Conservation (phyloP, 2,113 vertebrate species). For the Mus pahari region DNA sequence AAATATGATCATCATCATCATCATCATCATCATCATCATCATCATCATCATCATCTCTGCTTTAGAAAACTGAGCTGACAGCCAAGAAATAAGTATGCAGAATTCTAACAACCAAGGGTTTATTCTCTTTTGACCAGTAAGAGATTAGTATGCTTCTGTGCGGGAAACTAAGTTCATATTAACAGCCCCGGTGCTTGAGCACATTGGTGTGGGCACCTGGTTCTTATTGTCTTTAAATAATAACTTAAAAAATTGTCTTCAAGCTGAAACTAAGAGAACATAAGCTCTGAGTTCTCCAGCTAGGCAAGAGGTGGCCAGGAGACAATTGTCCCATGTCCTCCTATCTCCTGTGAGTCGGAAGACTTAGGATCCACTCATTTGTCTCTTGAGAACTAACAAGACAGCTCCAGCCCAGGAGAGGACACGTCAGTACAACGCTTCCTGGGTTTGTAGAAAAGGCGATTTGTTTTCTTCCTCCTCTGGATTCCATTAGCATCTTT, state of each 20-base stretch:
- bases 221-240: slow-evolving; percentile 45
- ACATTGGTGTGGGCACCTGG: slow-evolving; percentile 28
- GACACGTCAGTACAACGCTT: neutral
- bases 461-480: neutral
- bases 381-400: neutral
- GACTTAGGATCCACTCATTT: neutral
- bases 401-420: neutral
- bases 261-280: neutral
- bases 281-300: neutral
- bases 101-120: slow-evolving; percentile 6
- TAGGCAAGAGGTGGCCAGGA: neutral
- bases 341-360: neutral
- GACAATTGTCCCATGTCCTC: neutral
- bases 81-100: neutral
- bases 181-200: neutral
- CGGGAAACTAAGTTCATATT: slow-evolving; percentile 33
- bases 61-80: slow-evolving; percentile 48
- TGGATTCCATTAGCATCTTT: slow-evolving; percentile 18
- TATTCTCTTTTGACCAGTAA: neutral
- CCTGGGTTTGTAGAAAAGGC: neutral
- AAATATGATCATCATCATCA: neutral
- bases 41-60: neutral
- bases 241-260: neutral
- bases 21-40: neutral
- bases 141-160: neutral